Evolutionary conservation across 2,888 invertebrate genomes (phyloP), one percentile per base, ranked within the genome.

Genomic region (Luperina testacea): DNA sequence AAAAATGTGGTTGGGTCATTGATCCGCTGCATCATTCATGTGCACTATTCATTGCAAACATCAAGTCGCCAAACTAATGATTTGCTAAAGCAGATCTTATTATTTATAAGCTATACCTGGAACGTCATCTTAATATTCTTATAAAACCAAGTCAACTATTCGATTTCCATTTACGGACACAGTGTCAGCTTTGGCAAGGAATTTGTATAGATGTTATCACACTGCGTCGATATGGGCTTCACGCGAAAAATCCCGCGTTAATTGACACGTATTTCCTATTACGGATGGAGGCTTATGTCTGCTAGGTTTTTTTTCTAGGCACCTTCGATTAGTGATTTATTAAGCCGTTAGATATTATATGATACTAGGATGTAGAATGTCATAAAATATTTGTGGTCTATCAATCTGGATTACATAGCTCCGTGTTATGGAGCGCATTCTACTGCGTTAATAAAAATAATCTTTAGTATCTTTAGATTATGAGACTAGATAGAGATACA

Each of bases 171-270:
- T 81, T 89, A 88, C 48, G 75, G 89, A 67, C 73, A 75, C 82
- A 71, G 78, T 83, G 80, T 87, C 78, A 78, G 75, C 76, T 89
- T 90, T 89, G 88, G 82, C 72, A 75, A 83, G 83, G 87, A 87
- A 85, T 84, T 82, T 87, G 85, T 84, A 86, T 86, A 90, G 86
- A 90, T 86, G 86, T 87, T 89, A 89, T 89, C 87, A 84, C 90
- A 90, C 90, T 86, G 88, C 81, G 84, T 85, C 82, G 68, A 83
- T 88, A 85, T 86, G 80, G 85, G 87, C 80, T 86, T 88, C 78
- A 81, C 83, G 83, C 77, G 88, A 86, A 88, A 88, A 88, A 85
- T 86, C 80, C 57, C 65, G 78, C 78, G 84, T 84, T 90, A 90
- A 90, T 90, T 90, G 90, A 90, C 89, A 79, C 24, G 88, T 86